phyloP scores from a whole-genome alignment of 2,113 vertebrate genomes.

The Ceyx melanurus region DNA sequence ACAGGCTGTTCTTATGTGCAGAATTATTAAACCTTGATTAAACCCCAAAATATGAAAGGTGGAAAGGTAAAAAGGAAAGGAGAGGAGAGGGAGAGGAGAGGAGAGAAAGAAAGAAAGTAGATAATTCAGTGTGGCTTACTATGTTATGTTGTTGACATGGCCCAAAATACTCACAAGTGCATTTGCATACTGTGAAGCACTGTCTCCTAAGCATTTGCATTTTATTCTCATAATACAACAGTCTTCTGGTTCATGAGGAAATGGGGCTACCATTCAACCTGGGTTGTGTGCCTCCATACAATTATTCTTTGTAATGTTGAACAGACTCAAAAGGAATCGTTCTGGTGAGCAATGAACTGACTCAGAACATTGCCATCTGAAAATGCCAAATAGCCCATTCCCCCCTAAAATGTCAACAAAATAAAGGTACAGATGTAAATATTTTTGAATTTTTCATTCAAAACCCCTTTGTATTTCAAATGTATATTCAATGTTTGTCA shows the following conservation, averaged over 20 bases:
- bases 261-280: neutral
- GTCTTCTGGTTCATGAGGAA: conserved; percentile 10
- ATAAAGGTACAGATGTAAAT: neutral
- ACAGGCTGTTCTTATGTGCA: neutral
- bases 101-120: too few species aligned
- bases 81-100: too few species aligned
- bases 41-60: neutral
- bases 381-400: neutral
- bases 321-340: neutral
- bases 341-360: neutral
- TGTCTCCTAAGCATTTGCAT: neutral
- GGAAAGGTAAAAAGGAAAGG: neutral
- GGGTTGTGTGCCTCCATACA: neutral
- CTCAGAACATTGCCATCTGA: neutral
- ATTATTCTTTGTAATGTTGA: neutral
- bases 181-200: conserved; percentile 1
- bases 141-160: neutral
- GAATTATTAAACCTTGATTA: conserved; percentile 8
- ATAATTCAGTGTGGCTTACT: neutral
- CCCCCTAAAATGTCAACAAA: conserved; percentile 1
- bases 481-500: neutral
- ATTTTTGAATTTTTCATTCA: neutral
- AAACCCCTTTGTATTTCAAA: neutral
- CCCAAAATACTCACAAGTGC: conserved; percentile 1
- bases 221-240: neutral